Base-by-base conservation (phyloP, 2,113 vertebrate genomes). In the Eleginops maclovinus region DNA sequence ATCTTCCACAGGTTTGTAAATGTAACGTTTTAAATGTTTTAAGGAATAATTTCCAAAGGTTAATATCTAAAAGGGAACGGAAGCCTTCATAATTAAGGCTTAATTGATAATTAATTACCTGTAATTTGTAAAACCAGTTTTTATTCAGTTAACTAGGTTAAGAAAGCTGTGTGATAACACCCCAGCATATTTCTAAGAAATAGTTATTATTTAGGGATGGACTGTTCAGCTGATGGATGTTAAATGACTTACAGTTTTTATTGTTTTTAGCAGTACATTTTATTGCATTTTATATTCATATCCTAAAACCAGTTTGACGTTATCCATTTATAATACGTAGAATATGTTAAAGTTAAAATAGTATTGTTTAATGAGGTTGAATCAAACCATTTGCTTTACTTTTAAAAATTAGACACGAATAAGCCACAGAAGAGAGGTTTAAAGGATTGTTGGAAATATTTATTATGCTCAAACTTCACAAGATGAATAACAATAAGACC, bases 391-490 rank as follows among this genome's bases (percentile, higher is more conserved):
- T 59, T 16, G 17, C n/a, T 13, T 9, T 43, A 16, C 9, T 21
- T 24, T 22, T 3, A 21, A 28, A 41, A 68, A 9, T 19, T 1
- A 19, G 62, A 36, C 31, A n/a, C n/a, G n/a, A n/a, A n/a, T n/a
- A n/a, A n/a, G n/a, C 22, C 24, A 72, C 11, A 31, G 61, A 21
- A 61, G 64, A 12, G 44, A n/a, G 2, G 49, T n/a, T 71, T 19
- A 64, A 82, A 79, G 2, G 41, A 69, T 82, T 85, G 74, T 83
- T 72, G 82, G 89, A 90, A 74, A 82, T 74, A 78, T 93, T 89
- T 91, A 91, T 89, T 89, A 36, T 40, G 6, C 55, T 84, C 77
- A 69, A 84, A 61, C 64, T 26, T 75, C 61, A 78, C 59, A 83
- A 74, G 6, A 83, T 67, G 28, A 71, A 84, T 41, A 75, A 81